Evolutionary conservation across 2,888 invertebrate species (phyloP), one percentile per base, ranked within the genome.

Genomic region (Iphiclides podalirius): DNA sequence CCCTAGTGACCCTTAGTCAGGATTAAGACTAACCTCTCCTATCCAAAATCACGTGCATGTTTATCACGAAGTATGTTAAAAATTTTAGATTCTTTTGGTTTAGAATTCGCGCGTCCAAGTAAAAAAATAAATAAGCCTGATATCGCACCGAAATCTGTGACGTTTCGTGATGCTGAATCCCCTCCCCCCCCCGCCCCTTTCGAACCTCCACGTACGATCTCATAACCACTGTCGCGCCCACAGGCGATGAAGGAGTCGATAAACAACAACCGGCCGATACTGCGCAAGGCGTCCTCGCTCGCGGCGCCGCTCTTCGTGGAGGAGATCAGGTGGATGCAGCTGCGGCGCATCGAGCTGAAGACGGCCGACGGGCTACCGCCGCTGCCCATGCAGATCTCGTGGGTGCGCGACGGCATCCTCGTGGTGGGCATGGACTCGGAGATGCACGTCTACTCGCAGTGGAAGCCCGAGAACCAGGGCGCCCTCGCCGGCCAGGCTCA

Each of bases 381-480:
- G 0, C 81, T 99, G 39, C 99, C 99, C 0, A 99, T 99, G 96
- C 98, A 98, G 75, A 95, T 99, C 64, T 98, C 98, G 1, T 99
- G 99, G 99, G 98, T 99, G 0, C 91, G 99, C 15, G 99, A 99
- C 70, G 99, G 99, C 0, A 97, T 99, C 58, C 86, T 99, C 1
- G 97, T 99, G 0, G 98, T 99, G 1, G 99, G 99, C 1, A 98
- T 99, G 98, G 98, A 99, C 75, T 98, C 98, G 1, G 99, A 99
- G 78, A 98, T 99, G 98, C 98, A 99, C 69, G 98, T 99, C 0
- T 99, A 98, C 75, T 98, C 98, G 0, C 99, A 99, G 70, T 99
- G 99, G 99, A 95, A 95, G 67, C 94, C 96, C 0, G 92, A 93
- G 54, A 72, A 82, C 51, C 78, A 72, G 1, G 79, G 77, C 38